Percentiles rank a stretch among this genome's conserved stretches.
phyloP scores from a whole-genome alignment of 2,113 vertebrate species.

The Cebus imitator region DNA sequence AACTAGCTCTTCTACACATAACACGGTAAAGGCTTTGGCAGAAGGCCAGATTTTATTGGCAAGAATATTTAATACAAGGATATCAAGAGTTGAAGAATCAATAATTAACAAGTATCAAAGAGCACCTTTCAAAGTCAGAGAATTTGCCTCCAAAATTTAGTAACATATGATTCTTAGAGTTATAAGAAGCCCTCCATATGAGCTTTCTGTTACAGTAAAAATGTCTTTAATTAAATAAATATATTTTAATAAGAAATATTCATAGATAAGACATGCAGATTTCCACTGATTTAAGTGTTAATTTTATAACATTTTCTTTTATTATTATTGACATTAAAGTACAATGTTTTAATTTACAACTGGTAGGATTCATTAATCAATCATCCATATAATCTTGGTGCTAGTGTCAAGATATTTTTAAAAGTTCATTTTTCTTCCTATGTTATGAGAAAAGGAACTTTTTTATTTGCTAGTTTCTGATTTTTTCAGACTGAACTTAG shows the following conservation, averaged over 20 bases:
- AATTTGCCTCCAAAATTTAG: neutral
- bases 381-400: neutral
- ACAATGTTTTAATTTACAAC: neutral
- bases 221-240: constrained; percentile 27
- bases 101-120: constrained; percentile 18
- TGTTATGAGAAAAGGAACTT: neutral
- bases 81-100: constrained; percentile 18
- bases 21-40: neutral
- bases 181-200: neutral
- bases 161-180: neutral
- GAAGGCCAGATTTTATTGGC: neutral
- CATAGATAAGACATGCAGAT: neutral
- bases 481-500: neutral
- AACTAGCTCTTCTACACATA: neutral
- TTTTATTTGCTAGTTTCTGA: neutral
- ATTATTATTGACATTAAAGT: neutral
- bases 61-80: neutral
- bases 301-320: neutral
- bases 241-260: neutral
- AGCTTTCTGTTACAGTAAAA: neutral
- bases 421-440: neutral
- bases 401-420: neutral
- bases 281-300: neutral
- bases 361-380: neutral
- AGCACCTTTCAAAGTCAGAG: constrained; percentile 6